Evolutionary conservation across 2,797 vertebrate species (phyloP).

Genomic region (Crypturellus tataupa): DNA sequence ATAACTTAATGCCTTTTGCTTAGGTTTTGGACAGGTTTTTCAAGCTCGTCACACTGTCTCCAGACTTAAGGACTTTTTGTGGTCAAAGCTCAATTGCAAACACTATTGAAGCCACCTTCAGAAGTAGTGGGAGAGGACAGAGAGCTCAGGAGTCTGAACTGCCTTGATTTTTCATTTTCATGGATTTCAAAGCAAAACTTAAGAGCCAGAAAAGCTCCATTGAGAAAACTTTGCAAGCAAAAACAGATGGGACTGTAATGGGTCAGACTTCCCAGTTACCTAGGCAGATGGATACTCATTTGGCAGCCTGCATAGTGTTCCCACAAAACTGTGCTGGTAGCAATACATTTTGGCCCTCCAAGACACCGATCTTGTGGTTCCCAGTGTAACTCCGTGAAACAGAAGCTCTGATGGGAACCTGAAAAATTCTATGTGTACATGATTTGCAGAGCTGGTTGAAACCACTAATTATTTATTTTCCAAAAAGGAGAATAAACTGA

Average conservation of each 20-base stretch:
- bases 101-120: background rate
- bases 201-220: background rate
- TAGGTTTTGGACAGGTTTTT: background rate
- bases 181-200: background rate
- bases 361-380: background rate
- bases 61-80: background rate
- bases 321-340: background rate
- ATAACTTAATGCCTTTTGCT: background rate
- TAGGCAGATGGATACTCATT: background rate
- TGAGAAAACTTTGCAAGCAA: background rate
- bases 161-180: background rate
- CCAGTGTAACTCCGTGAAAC: background rate
- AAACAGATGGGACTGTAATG: background rate
- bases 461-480: background rate
- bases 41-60: background rate
- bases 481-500: background rate
- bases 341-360: background rate
- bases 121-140: background rate
- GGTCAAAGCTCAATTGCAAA: background rate
- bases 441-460: background rate
- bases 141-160: background rate
- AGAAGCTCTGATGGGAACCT: background rate
- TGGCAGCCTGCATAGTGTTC: background rate
- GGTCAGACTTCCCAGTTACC: background rate
- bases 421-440: background rate